Base-by-base conservation (phyloP, 2,113 vertebrate genomes). In the Oxyura jamaicensis region DNA sequence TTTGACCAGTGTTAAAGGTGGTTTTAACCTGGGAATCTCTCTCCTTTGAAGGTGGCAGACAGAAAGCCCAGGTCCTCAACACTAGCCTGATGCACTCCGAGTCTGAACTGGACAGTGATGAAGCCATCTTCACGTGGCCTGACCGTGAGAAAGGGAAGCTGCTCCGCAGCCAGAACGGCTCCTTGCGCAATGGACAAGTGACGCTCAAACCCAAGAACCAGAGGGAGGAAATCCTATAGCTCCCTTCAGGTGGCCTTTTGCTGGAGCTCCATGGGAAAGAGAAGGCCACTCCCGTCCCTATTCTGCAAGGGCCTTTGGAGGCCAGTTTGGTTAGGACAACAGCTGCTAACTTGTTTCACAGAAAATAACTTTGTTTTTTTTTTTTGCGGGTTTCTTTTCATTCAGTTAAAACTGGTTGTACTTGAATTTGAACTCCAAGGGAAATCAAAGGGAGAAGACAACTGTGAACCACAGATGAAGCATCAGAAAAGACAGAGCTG, bases 31-130 rank as follows among this genome's bases (percentile, higher is more conserved):
- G 55, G 22, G 11, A 39, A 73, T 84, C 22, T 93, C 86, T 95
- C 63, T 92, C 55, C 39, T 71, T 69, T 62, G 6, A 97, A 99
- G 99, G 98, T 2, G 41, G 96, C 81, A 99, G 98, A 19, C 95
- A 98, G 92, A 99, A 99, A 97, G 96, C 98, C 6, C 98, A 98
- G 1, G 86, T 96, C n/a, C 99, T 98, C 80, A 99, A 98, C 90
- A 99, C 99, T 6, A 99, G 99, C 88, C 98, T 99, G 96, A 99
- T 99, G 99, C 99, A 98, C 94, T 99, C 99, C 0, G 99, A 99
- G 96, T 99, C 99, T 0, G 99, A 99, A 66, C 97, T 99, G 98
- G 99, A 99, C 97, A 99, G 99, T 1, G 99, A 99, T 0, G 99
- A 99, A 8, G 99, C 98, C 53, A 98, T 99, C 60, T 98, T 98